phyloP scores from a whole-genome alignment of 2,797 vertebrate genomes.

The Myotis vivesi region DNA sequence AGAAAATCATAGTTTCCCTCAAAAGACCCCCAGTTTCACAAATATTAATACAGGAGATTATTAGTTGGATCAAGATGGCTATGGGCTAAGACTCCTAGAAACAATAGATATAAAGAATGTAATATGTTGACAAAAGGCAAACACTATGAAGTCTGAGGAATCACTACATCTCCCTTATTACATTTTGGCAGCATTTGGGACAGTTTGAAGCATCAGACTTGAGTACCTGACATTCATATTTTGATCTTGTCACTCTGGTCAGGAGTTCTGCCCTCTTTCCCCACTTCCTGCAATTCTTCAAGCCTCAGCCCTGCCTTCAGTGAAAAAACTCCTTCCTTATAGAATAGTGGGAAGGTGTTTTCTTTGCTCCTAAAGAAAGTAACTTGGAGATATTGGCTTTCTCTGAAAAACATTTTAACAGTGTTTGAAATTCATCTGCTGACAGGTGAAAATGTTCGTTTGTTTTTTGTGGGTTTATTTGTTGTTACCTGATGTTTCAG shows the following conservation, averaged over 20 bases:
- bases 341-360: neutral
- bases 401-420: constrained; percentile 33
- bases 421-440: constrained; percentile 20
- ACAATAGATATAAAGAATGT: neutral
- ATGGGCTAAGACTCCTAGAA: neutral
- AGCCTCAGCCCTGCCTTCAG: neutral
- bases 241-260: neutral
- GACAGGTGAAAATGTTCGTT: constrained; percentile 50
- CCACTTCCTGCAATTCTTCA: neutral
- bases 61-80: no score
- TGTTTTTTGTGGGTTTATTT: neutral
- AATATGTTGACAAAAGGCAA: neutral
- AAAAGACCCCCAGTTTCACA: neutral
- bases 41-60: neutral
- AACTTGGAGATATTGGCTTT: constrained; percentile 36
- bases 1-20: neutral
- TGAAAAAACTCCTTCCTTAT: neutral
- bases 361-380: constrained; percentile 13
- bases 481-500: constrained; percentile 39
- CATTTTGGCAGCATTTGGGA: neutral
- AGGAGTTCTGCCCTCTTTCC: neutral
- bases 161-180: neutral
- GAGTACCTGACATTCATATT: neutral
- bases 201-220: neutral
- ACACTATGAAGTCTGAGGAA: neutral